These are phyloP conservation scores for Xenus cinereus DNA, from an alignment of 2,113 vertebrate genomes.

Conservation along the genomic window DNA sequence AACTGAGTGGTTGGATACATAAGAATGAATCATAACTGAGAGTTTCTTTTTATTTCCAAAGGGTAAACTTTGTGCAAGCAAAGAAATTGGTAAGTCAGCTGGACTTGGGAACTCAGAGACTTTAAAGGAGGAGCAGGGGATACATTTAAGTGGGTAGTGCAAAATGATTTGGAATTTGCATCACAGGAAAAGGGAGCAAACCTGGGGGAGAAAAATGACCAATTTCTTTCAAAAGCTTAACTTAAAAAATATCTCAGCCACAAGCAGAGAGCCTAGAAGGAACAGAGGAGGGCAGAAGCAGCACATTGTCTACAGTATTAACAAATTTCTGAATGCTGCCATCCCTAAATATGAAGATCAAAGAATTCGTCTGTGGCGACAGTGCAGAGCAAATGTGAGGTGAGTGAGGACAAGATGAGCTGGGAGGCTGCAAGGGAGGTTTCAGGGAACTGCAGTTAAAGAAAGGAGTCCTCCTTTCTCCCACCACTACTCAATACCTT, in stretches of 20 bases:
- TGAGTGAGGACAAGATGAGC: not conserved
- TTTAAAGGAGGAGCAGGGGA: not conserved
- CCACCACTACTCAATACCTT: not conserved
- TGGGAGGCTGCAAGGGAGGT: not conserved
- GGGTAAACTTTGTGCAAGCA: not conserved
- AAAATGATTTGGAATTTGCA: not conserved
- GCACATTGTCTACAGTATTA: not conserved
- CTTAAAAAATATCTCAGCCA: not conserved
- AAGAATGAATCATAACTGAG: slow-evolving; percentile 1
- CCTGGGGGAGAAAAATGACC: not conserved
- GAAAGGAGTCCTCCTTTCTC: not conserved
- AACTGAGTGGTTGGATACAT: not conserved
- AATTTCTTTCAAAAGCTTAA: not conserved
- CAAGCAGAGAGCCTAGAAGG: not conserved
- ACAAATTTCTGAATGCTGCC: not conserved
- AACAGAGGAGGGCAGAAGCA: slow-evolving; percentile 49
- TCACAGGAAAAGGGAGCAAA: not conserved
- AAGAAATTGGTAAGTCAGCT: not conserved
- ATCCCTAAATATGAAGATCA: not conserved
- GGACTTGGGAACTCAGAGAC: not conserved
- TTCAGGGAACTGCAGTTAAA: not conserved
- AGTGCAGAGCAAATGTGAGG: not conserved
- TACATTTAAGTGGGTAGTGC: not conserved
- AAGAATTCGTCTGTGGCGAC: not conserved
- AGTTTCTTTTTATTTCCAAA: not conserved